Evolutionary conservation across 1,140 invertebrate species (phyloP).

Genomic region (Drosophila arawakana): DNA sequence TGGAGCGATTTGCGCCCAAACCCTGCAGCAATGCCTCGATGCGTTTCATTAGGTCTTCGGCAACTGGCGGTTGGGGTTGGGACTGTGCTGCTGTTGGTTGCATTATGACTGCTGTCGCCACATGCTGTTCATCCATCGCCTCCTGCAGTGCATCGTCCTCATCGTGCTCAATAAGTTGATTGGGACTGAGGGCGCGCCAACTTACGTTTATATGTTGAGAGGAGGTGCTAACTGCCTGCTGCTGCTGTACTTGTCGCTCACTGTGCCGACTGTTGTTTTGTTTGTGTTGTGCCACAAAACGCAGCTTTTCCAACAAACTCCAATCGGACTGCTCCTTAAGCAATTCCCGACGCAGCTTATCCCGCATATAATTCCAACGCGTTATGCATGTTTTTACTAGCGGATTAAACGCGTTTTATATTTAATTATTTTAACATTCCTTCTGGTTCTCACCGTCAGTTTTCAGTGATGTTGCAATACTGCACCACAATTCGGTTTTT

Average conservation of each 20-base stretch:
- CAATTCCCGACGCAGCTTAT: conserved; percentile 55
- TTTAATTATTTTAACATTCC: conserved; percentile 5
- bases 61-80: neutral
- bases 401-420: neutral
- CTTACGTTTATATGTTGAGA: neutral
- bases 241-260: conserved; percentile 14
- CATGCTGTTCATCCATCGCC: conserved; percentile 79
- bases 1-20: conserved; percentile 62
- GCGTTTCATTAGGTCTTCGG: conserved; percentile 51
- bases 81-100: conserved; percentile 2
- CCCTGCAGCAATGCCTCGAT: conserved; percentile 73
- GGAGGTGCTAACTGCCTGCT: conserved; percentile 11
- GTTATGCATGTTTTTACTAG: conserved; percentile 57
- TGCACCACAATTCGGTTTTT: conserved; percentile 66
- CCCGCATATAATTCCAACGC: conserved; percentile 66
- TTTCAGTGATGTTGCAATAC: conserved; percentile 65
- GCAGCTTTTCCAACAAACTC: conserved; percentile 60
- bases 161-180: conserved; percentile 57
- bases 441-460: conserved; percentile 56
- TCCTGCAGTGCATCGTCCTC: conserved; percentile 75
- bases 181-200: conserved; percentile 31
- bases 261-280: conserved; percentile 27
- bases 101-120: neutral
- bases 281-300: conserved; percentile 54
- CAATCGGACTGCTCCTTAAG: conserved; percentile 66